phyloP scores from a whole-genome alignment of 2,113 vertebrate genomes.

The Malurus melanocephalus region DNA sequence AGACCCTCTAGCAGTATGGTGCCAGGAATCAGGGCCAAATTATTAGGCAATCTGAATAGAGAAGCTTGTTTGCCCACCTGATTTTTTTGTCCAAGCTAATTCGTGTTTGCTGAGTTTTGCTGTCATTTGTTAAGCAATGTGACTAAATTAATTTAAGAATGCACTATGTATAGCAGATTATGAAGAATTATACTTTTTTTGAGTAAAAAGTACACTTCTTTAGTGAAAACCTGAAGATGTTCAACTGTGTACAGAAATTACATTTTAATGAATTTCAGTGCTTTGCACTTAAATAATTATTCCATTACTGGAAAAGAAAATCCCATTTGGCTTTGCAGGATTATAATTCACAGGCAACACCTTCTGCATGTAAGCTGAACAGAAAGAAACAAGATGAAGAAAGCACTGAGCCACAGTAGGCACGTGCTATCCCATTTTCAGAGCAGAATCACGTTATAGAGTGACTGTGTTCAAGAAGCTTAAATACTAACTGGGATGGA shows the following conservation, averaged over 20 bases:
- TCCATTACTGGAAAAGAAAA: not conserved
- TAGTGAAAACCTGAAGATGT: not conserved
- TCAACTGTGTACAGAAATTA: not conserved
- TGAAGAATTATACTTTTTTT: too few species aligned
- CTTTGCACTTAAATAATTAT: not conserved
- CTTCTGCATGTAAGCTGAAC: not conserved
- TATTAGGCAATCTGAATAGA: not conserved
- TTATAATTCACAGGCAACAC: not conserved
- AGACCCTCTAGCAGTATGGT: not conserved
- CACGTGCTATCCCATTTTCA: not conserved
- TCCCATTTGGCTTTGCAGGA: not conserved
- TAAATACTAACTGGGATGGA: slow-evolving; percentile 12
- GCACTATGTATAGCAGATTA: not conserved
- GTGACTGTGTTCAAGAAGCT: not conserved
- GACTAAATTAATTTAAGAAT: not conserved
- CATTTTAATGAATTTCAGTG: not conserved
- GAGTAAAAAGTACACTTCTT: not conserved
- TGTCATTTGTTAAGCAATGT: not conserved
- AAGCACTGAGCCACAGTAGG: not conserved
- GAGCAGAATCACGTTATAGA: not conserved
- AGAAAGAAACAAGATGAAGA: not conserved
- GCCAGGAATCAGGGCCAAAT: not conserved
- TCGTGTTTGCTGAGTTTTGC: not conserved
- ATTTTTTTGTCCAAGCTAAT: not conserved
- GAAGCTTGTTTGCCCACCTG: not conserved